Conservation (phyloP, 2,113 vertebrate species). For the Engraulis encrasicolus region DNA sequence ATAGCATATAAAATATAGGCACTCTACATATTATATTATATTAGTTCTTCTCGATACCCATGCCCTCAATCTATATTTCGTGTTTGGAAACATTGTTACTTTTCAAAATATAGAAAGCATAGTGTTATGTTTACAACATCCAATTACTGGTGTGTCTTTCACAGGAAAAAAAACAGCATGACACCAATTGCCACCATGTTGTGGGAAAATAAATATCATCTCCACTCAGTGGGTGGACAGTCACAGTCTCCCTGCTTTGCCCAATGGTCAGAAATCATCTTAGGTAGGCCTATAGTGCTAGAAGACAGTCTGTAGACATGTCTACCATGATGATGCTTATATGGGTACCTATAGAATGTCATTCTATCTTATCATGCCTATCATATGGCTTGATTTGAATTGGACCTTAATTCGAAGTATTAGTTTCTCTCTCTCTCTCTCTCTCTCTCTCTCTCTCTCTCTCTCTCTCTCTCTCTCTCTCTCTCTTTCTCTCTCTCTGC, state of each 20-base stretch:
- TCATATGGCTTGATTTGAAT: neutral
- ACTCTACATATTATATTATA: no score
- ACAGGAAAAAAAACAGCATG: neutral
- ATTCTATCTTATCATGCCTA: neutral
- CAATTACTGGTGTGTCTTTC: slow-evolving; percentile 19
- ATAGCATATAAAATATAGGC: no score
- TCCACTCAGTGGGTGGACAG: neutral
- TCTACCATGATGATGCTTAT: neutral
- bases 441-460: neutral
- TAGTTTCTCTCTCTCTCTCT: neutral
- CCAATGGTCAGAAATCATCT: neutral
- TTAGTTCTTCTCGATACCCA: neutral
- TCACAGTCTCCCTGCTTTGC: neutral
- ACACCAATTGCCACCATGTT: slow-evolving; percentile 19
- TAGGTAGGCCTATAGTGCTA: neutral
- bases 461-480: neutral
- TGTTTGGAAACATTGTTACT: slow-evolving; percentile 1
- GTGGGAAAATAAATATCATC: slow-evolving; percentile 10
- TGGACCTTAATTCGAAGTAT: neutral
- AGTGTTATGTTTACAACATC: neutral
- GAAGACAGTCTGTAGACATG: neutral
- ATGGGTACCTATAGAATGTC: neutral
- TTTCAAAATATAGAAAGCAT: neutral
- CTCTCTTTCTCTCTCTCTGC: neutral
- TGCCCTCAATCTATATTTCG: neutral